These are phyloP conservation scores for Dynastes maya DNA, from an alignment of 2,888 invertebrate species.

Conservation along the genomic window DNA sequence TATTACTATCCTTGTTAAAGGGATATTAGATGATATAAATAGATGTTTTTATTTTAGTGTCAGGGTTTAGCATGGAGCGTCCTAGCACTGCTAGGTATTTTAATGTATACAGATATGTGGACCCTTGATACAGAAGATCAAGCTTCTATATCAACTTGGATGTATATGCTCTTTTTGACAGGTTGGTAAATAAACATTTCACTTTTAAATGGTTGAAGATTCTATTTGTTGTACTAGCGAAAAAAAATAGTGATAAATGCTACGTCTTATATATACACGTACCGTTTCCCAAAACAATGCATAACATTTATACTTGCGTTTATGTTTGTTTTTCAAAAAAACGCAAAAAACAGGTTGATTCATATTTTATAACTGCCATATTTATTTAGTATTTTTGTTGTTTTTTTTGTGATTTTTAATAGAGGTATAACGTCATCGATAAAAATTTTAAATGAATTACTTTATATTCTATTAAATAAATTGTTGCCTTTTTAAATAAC, in stretches of 20 bases:
- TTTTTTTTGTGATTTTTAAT: no score
- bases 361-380: no score
- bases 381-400: no score
- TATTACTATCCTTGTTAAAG: background rate
- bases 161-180: background rate
- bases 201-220: background rate
- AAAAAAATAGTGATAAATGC: background rate
- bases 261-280: no score
- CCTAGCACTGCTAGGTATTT: constrained; percentile 66
- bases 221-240: background rate
- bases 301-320: no score
- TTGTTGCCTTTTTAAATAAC: no score
- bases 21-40: background rate
- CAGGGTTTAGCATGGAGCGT: constrained; percentile 68
- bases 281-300: no score
- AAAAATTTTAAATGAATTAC: no score
- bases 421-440: no score
- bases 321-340: no score
- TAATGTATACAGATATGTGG: constrained; percentile 63
- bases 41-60: constrained; percentile 59
- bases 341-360: no score
- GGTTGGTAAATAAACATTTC: constrained; percentile 1
- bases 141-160: background rate
- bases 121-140: constrained; percentile 51
- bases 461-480: no score